Base-by-base conservation (phyloP, 2,888 invertebrate genomes). In the Cataglyphis albicans region DNA sequence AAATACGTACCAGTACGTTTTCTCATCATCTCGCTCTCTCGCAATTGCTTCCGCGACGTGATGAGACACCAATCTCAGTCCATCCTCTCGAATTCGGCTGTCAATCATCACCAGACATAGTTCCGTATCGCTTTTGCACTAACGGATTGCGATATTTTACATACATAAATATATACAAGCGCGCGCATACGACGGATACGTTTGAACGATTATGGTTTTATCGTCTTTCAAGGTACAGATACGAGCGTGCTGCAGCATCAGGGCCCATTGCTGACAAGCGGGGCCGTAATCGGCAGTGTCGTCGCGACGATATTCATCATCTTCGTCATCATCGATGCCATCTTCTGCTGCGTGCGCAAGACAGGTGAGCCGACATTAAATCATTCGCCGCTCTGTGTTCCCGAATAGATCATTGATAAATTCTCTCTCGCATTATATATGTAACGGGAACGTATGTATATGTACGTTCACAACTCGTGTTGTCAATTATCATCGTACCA, bases 231-330 rank as follows among this genome's bases (percentile, higher is more conserved):
- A 93, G 94, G 92, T 89, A 86, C 88, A 84, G 93, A 93, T 87
- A 89, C 91, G 48, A 89, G 92, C n/a, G 93, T 93, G 64, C 90
- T 93, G 52, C 92, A 91, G 84, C 95, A 95, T 80, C 95, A 95
- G 64, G 94, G 93, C 44, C 95, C 96, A 83, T 94, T 96, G 73
- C 95, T 97, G 86, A 97, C 97, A 89, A 97, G 97, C 91, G 96
- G 97, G 18, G 96, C 97, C 82, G 98, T 99, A 91, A 97, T 98
- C 90, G 98, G 98, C 86, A 97, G 98, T 90, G 98, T 98, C 48
- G 95, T 98, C 84, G 97, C 97, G 61, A 95, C 98, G 88, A 96
- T 98, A 86, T 95, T 98, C 85, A 95, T 99, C 91, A 95, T 99
- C 87, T 94, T 96, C 84, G 93, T 96, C 90, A 93, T 96, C 89